Base-by-base conservation (phyloP, 92 coral and sea anemone genomes). In the Ricordea florida region DNA sequence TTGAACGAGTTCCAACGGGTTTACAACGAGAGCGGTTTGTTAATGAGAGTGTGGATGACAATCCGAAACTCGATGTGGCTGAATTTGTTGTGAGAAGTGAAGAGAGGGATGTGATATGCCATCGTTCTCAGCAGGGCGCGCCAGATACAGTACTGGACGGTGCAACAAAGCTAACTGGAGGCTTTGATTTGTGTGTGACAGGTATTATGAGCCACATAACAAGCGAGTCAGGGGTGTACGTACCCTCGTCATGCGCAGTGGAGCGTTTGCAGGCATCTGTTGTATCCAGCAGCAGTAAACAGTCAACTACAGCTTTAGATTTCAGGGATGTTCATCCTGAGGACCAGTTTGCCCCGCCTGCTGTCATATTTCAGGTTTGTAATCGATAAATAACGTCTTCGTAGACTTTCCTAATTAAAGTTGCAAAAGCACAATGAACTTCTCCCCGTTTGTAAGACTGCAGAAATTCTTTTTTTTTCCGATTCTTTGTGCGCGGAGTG, bases 271-370 rank as follows among this genome's bases (percentile, higher is more conserved):
- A 70, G 3, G 3, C 82, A 3, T 72, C 56, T 62, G 81, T 78
- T 9, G 69, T 79, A 23, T 63, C 71, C 9, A 53, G 73, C 30
- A 67, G 76, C 31, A 71, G 79, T 20, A 47, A 87, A n/a, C 48
- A 66, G 34, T 84, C 85, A 40, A 52, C 82, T 49, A 72, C 73
- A 66, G 71, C 90, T 17, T 79, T 91, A 40, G 97, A 91, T 41
- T 91, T 83, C 72, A 75, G 93, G 46, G 90, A 85, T 36, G 85
- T 91, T 10, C 93, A 83, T 29, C 90, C 97, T 0, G 97, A 91
- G 55, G 97, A 85, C 33, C 97, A 92, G 77, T 94, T 92, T 56
- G 97, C 97, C 5, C 98, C 98, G 0, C 98, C 98, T 0, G 89
- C 97, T 28, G 93, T 94, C 15, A 94, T 94, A 82, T 91, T 94